A percentile compares a stretch with the other conserved stretches of the same genome.
phyloP scores from a whole-genome alignment of 1,140 invertebrate genomes.

The Drosophila seguyi region DNA sequence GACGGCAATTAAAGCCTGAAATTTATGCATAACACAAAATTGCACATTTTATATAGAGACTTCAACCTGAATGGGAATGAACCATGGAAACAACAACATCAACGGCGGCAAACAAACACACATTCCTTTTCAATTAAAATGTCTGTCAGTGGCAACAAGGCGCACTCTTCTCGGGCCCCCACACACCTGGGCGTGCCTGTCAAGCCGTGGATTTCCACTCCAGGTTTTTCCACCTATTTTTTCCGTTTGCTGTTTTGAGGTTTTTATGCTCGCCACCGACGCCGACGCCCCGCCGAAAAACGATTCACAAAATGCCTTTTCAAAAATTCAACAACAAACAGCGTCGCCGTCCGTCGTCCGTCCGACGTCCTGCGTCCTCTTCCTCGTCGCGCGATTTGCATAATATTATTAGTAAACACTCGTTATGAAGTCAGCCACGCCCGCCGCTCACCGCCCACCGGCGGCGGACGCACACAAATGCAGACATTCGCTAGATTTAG shows the following conservation, averaged over 20 bases:
- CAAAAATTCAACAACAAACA: constrained; percentile 75
- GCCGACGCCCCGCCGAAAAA: constrained; percentile 42
- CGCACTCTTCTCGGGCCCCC: constrained; percentile 14
- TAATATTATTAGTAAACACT: constrained; percentile 84
- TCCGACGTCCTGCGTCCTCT: neutral
- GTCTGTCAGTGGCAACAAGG: constrained; percentile 59
- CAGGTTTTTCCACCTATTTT: constrained; percentile 34
- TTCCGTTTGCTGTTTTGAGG: constrained; percentile 11
- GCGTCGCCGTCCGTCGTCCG: constrained; percentile 18
- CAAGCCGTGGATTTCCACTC: constrained; percentile 42
- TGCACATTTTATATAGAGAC: constrained; percentile 63
- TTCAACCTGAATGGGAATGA: constrained; percentile 33
- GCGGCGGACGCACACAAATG: constrained; percentile 45
- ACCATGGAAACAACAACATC: constrained; percentile 28
- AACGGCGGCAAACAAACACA: constrained; percentile 35
- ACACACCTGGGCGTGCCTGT: constrained; percentile 73
- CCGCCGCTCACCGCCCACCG: neutral
- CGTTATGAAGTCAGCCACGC: constrained; percentile 76
- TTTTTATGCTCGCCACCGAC: constrained; percentile 13
- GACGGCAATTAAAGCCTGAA: constrained; percentile 63
- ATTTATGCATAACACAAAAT: constrained; percentile 70
- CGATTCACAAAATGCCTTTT: constrained; percentile 79
- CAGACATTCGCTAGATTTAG: constrained; percentile 81
- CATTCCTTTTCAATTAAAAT: constrained; percentile 82
- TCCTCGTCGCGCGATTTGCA: constrained; percentile 67